phyloP scores from a whole-genome alignment of 2,113 vertebrate species.

The Burhinus oedicnemus region DNA sequence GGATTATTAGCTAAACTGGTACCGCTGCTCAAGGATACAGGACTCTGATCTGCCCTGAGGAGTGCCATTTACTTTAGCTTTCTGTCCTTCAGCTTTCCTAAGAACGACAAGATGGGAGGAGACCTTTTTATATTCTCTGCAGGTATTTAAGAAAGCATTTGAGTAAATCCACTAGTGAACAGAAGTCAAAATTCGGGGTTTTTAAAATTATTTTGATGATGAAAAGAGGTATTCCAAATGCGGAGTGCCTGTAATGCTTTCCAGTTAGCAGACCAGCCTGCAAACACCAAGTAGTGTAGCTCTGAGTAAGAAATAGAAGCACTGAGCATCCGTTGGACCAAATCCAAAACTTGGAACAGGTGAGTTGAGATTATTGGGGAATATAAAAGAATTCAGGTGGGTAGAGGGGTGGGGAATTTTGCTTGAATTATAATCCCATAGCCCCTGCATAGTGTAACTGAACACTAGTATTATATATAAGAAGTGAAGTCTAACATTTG shows the following conservation, averaged over 20 bases:
- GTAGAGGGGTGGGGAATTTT: background rate
- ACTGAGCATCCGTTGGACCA: background rate
- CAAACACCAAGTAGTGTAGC: background rate
- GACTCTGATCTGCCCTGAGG: background rate
- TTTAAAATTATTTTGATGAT: background rate
- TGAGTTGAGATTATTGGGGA: background rate
- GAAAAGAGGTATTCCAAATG: background rate
- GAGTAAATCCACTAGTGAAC: background rate
- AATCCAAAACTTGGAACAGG: background rate
- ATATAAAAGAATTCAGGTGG: background rate
- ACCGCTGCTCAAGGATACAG: background rate
- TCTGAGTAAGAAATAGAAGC: background rate
- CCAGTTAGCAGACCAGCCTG: background rate
- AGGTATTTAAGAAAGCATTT: background rate
- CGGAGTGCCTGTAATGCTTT: background rate
- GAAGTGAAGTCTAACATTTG: background rate
- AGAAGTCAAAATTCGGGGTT: background rate
- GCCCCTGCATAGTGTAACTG: background rate
- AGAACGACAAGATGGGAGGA: background rate
- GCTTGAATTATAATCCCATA: background rate
- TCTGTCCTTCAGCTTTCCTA: background rate
- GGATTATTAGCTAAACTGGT: background rate
- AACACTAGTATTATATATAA: background rate
- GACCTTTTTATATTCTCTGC: background rate
- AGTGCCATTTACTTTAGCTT: background rate